Evolutionary conservation across 1,140 invertebrate genomes (phyloP), one percentile per base, ranked within the genome.

Genomic region (Monochamus saltuarius): DNA sequence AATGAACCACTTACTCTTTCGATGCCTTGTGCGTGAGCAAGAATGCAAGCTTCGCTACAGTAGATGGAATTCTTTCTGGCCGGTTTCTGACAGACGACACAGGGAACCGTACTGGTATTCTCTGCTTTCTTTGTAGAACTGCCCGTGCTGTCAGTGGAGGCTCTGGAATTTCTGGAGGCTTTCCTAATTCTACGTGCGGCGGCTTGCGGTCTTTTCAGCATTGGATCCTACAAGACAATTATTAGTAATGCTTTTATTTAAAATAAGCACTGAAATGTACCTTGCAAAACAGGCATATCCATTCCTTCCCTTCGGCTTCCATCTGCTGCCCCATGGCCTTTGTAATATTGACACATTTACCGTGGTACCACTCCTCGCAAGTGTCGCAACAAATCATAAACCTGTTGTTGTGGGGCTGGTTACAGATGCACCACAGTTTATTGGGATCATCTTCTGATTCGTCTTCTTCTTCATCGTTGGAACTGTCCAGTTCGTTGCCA

Each of bases 361-460:
- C 95, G 77, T 98, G 96, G 73, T 76, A 98, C 95, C 95, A 98
- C 70, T 97, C 94, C 75, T 96, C 90, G 78, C 95, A 98, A 1
- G 85, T 84, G 77, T 98, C 96, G 76, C 96, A 98, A 74, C 93
- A 95, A 72, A 98, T 98, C 96, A 98, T 98, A 75, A 98, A 98
- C 34, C 94, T 84, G 79, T 97, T 95, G 70, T 95, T 94, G 75
- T 98, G 94, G 0, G 95, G 95, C 71, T 94, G 90, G 69, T 90
- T 88, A 75, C 95, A 98, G 70, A 97, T 91, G 77, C 95, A 98
- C 94, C 95, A 98, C 17, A 97, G 79, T 78, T 91, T 89, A 65
- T 95, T 87, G 3, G 94, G 94, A 83, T 97, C 94, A 80, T 97
- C 94, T 78, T 96, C 92, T 10, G 90, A 88, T 72, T 89, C 68